phyloP scores from a whole-genome alignment of 2,888 invertebrate species.

The Steromphala cineraria region DNA sequence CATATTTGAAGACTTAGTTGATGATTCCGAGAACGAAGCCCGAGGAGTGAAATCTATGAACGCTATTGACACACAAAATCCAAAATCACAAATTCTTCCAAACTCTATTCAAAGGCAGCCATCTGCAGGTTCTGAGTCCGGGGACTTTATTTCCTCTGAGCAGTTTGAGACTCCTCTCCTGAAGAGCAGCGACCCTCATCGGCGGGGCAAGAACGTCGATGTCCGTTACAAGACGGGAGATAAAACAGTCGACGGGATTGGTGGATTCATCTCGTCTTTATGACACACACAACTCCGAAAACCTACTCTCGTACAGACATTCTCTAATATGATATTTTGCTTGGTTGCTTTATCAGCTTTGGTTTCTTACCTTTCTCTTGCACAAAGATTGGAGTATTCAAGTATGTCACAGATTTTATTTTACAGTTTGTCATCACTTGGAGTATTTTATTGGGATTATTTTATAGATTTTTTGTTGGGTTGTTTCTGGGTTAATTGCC shows the following conservation, averaged over 20 bases:
- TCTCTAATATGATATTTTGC: too few species aligned
- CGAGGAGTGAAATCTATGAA: background rate
- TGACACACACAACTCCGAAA: background rate
- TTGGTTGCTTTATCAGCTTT: too few species aligned
- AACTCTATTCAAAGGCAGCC: background rate
- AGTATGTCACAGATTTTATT: too few species aligned
- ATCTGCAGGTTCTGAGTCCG: background rate
- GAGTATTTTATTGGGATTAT: too few species aligned
- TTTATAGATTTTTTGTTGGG: too few species aligned
- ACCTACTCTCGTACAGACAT: too few species aligned
- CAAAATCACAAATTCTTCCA: background rate
- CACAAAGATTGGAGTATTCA: too few species aligned
- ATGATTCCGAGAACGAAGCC: background rate
- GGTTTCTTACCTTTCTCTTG: too few species aligned
- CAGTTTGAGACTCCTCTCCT: background rate
- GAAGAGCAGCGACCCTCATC: background rate
- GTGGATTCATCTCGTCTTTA: background rate
- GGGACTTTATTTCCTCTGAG: background rate
- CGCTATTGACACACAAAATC: background rate
- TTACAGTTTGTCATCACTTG: too few species aligned
- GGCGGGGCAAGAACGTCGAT: background rate
- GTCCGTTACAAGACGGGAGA: background rate
- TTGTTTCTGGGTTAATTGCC: too few species aligned
- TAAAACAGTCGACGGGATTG: background rate
- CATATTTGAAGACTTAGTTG: background rate